These are phyloP conservation scores for Globodera ellingtonae DNA, from an alignment of 1,140 invertebrate species.

Conservation along the genomic window DNA sequence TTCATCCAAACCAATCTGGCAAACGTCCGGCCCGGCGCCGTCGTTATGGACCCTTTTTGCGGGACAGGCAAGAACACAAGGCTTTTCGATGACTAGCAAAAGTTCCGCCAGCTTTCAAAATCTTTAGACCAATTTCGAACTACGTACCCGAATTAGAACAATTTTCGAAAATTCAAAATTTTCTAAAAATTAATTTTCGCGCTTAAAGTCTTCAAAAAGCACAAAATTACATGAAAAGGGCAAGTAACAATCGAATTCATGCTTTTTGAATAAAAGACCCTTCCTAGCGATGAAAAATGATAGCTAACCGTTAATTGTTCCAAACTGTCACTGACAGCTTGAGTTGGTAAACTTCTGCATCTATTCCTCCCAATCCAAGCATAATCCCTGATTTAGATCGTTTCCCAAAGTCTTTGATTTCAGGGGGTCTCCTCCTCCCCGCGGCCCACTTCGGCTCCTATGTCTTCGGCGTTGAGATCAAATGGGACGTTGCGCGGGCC, in stretches of 20 bases:
- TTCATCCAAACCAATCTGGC: conserved; percentile 69
- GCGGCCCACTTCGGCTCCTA: conserved; percentile 67
- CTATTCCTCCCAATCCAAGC: too few relatives aligned
- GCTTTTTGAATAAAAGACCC: too few relatives aligned
- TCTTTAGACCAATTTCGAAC: too few relatives aligned
- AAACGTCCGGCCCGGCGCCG: conserved; percentile 52
- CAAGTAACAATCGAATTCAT: too few relatives aligned
- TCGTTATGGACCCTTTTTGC: conserved; percentile 69
- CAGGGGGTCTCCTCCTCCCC: conserved; percentile 68
- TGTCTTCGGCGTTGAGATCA: conserved; percentile 69
- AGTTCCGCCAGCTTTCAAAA: too few relatives aligned
- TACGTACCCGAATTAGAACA: too few relatives aligned
- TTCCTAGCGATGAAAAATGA: too few relatives aligned
- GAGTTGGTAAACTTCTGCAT: too few relatives aligned
- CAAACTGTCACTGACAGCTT: conserved; percentile 28
- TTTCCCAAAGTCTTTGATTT: too few relatives aligned
- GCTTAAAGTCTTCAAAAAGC: too few relatives aligned
- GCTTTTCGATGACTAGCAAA: not conserved
- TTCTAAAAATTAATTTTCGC: conserved; percentile 11
- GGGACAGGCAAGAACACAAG: conserved; percentile 62
- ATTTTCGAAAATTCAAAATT: not conserved
- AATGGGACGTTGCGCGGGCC: conserved; percentile 67
- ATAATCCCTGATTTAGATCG: too few relatives aligned
- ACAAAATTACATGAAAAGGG: not conserved
- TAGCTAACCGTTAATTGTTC: conserved; percentile 18